Percentiles rank a stretch among this genome's conserved stretches.
Evolutionary conservation across 2,888 invertebrate species (phyloP).

Genomic region (Calliphora vomitoria): DNA sequence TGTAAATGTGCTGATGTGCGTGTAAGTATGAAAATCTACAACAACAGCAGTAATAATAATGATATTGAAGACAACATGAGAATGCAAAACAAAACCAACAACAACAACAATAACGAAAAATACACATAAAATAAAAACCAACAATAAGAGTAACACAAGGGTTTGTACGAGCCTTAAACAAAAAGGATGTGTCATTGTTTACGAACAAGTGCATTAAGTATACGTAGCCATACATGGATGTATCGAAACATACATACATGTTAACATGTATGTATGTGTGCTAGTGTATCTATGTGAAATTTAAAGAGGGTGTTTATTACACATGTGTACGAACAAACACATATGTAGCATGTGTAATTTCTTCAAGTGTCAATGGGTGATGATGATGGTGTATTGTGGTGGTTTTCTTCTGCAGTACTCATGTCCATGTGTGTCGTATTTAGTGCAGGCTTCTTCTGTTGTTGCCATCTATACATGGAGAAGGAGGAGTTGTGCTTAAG

Average conservation of each 20-base stretch:
- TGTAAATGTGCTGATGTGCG: neutral
- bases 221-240: neutral
- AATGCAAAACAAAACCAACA: slow-evolving; percentile 18
- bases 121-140: slow-evolving; percentile 32
- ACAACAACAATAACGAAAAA: slow-evolving; percentile 25
- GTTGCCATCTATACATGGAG: slow-evolving; percentile 67
- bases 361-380: slow-evolving; percentile 62
- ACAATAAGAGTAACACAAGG: slow-evolving; percentile 56
- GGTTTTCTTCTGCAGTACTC: slow-evolving; percentile 60
- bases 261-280: neutral
- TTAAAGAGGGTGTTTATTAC: slow-evolving; percentile 58
- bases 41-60: slow-evolving; percentile 55
- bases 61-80: slow-evolving; percentile 54
- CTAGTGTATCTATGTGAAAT: slow-evolving; percentile 27
- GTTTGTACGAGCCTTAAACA: slow-evolving; percentile 66
- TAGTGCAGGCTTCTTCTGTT: slow-evolving; percentile 58
- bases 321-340: slow-evolving; percentile 22
- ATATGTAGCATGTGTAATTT: slow-evolving; percentile 54
- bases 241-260: slow-evolving; percentile 4
- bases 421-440: slow-evolving; percentile 28
- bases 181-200: slow-evolving; percentile 73
- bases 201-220: slow-evolving; percentile 64
- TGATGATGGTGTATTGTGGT: slow-evolving; percentile 52
- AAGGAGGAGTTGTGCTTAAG: slow-evolving; percentile 75
- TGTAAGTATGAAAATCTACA: slow-evolving; percentile 5